Conservation (phyloP, 2,888 invertebrate genomes). For the Drosophila kambysellisi region DNA sequence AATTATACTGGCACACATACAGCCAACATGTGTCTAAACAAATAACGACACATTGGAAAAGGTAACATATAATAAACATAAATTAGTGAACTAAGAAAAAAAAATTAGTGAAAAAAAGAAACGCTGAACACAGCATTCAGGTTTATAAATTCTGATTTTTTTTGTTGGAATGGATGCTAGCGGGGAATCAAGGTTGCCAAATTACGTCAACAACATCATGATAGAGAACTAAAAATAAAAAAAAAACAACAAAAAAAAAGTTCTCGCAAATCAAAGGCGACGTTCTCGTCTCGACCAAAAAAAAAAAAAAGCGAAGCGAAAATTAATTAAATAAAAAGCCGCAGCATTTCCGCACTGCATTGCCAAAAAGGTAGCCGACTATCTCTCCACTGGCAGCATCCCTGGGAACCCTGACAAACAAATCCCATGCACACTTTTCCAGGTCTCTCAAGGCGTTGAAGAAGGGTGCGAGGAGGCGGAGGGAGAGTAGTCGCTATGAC, state of each 20-base stretch:
- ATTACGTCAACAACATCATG: slow-evolving; percentile 74
- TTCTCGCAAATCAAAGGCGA: slow-evolving; percentile 73
- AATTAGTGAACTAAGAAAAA: slow-evolving; percentile 57
- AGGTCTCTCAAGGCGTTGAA: slow-evolving; percentile 26
- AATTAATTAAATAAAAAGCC: slow-evolving; percentile 64
- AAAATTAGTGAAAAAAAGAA: slow-evolving; percentile 22
- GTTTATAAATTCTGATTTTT: slow-evolving; percentile 31
- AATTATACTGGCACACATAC: slow-evolving; percentile 24
- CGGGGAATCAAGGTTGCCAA: slow-evolving; percentile 77
- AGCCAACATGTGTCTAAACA: slow-evolving; percentile 65
- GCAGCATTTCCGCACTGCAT: slow-evolving; percentile 64
- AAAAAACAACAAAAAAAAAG: slow-evolving; percentile 17
- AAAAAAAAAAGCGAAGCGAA: slow-evolving; percentile 21
- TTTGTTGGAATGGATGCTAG: slow-evolving; percentile 36
- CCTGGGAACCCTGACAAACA: slow-evolving; percentile 3
- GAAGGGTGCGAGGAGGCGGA: neutral
- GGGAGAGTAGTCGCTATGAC: slow-evolving; percentile 37
- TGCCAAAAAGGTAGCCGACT: slow-evolving; percentile 62
- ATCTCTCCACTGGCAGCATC: slow-evolving; percentile 4
- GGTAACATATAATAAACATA: slow-evolving; percentile 77
- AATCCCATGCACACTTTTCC: slow-evolving; percentile 50
- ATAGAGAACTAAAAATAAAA: slow-evolving; percentile 72
- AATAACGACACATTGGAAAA: slow-evolving; percentile 73
- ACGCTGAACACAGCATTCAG: slow-evolving; percentile 39
- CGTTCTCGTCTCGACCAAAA: slow-evolving; percentile 52